Evolutionary conservation across 2,797 vertebrate genomes (phyloP).

Genomic region (Sebastes hubbsi): DNA sequence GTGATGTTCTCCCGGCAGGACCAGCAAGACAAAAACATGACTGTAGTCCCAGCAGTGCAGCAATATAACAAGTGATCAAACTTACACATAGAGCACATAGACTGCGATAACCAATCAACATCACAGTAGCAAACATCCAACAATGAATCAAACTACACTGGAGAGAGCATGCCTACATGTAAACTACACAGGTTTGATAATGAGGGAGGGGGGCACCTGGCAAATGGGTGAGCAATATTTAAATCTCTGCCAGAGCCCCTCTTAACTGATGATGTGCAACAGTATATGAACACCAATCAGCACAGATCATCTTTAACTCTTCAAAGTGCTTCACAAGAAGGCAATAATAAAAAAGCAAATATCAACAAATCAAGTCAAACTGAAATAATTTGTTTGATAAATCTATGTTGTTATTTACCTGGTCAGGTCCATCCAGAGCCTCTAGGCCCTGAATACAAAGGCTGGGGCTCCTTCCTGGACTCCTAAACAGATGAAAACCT

Average conservation of each 20-base stretch:
- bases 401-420: too few species aligned
- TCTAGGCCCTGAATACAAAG: not conserved
- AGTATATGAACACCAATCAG: not conserved
- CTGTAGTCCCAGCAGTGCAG: not conserved
- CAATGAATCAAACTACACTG: not conserved
- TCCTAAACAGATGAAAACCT: not conserved
- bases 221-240: not conserved
- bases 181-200: not conserved
- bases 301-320: not conserved
- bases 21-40: not conserved
- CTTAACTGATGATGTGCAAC: not conserved
- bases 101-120: not conserved
- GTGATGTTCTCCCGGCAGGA: not conserved
- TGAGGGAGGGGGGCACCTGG: not conserved
- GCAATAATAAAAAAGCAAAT: not conserved
- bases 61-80: not conserved
- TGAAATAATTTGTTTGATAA: too few species aligned
- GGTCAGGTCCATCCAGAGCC: too few species aligned
- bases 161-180: not conserved
- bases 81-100: not conserved
- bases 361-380: too few species aligned
- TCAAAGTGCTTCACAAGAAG: not conserved
- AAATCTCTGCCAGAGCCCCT: not conserved
- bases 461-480: not conserved
- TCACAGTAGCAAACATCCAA: not conserved